Evolutionary conservation across 2,797 vertebrate genomes (phyloP).

Genomic region (Coilia nasus): DNA sequence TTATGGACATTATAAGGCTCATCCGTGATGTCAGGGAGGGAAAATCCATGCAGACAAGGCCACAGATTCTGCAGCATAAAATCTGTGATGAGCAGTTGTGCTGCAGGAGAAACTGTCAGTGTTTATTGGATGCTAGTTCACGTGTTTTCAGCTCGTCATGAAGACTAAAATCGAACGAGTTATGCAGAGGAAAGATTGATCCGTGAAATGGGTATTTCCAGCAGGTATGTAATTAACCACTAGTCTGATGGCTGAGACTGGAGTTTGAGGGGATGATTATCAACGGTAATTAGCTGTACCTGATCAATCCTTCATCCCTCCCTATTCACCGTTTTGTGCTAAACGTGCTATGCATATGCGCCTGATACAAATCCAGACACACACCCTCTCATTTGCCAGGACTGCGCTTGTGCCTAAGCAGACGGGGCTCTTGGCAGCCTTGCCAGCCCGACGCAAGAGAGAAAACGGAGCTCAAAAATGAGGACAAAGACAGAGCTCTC

Average conservation of each 20-base stretch:
- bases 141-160: neutral
- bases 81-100: neutral
- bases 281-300: slow-evolving; percentile 8
- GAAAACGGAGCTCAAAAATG: neutral
- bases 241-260: neutral
- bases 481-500: neutral
- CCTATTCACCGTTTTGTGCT: neutral
- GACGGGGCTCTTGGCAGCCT: neutral
- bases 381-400: neutral
- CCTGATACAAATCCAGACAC: neutral
- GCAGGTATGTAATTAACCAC: slow-evolving; percentile 10
- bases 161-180: neutral
- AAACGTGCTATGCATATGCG: neutral
- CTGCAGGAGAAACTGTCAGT: neutral
- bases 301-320: slow-evolving; percentile 3
- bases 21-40: neutral
- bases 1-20: slow-evolving; percentile 19
- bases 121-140: neutral
- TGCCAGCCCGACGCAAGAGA: neutral
- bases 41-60: slow-evolving; percentile 17
- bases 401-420: neutral
- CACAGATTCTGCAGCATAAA: neutral
- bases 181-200: slow-evolving; percentile 5
- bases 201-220: neutral
- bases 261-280: slow-evolving; percentile 16